These are phyloP conservation scores for Catharus ustulatus DNA, from an alignment of 2,797 vertebrate species.

Conservation along the genomic window DNA sequence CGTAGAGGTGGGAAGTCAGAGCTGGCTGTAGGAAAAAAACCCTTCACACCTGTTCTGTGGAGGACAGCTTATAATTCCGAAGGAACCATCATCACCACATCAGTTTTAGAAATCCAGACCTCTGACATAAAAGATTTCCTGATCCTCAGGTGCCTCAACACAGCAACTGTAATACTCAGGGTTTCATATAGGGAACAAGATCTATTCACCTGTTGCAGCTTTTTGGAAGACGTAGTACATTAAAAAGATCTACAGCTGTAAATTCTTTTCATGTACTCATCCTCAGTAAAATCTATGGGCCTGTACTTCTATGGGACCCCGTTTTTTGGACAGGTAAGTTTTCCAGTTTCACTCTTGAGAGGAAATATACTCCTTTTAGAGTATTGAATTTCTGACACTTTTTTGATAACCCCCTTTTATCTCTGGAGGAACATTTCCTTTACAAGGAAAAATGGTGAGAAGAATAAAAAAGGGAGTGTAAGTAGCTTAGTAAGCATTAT, in stretches of 20 bases:
- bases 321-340: background rate
- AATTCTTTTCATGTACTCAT: background rate
- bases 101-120: background rate
- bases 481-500: background rate
- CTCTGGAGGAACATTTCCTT: background rate
- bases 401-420: background rate
- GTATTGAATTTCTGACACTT: background rate
- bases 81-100: background rate
- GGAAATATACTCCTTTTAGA: background rate
- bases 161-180: background rate
- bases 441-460: background rate
- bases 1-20: background rate
- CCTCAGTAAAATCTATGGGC: background rate
- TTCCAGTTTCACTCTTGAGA: background rate
- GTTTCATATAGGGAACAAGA: background rate
- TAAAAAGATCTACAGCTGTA: background rate
- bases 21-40: background rate
- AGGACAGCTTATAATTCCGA: accelerated
- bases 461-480: background rate
- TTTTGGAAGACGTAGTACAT: background rate
- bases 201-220: background rate
- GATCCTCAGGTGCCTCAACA: background rate
- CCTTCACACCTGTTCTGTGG: background rate
- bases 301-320: background rate
- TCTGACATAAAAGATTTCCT: background rate